These are phyloP conservation scores for Chrysomallon squamiferum DNA, from an alignment of 1,140 invertebrate genomes.

Conservation along the genomic window DNA sequence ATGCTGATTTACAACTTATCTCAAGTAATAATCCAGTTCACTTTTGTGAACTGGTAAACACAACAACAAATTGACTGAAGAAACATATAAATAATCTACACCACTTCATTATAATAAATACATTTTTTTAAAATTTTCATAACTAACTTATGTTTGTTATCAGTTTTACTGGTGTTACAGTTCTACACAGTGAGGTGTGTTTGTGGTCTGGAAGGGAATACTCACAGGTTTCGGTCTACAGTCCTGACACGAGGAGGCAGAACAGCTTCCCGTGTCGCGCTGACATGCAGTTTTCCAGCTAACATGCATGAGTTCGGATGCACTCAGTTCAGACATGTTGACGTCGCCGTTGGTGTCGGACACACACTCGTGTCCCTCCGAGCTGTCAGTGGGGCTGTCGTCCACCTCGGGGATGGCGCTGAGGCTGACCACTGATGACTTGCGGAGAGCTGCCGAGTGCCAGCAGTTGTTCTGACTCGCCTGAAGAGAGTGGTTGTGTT, in stretches of 20 bases:
- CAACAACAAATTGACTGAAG: no score
- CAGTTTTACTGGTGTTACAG: no score
- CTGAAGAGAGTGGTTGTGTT: neutral
- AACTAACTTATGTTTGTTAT: no score
- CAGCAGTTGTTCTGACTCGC: conserved; percentile 1
- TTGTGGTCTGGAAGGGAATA: conserved; percentile 29
- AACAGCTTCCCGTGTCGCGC: conserved; percentile 27
- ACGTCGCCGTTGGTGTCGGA: neutral
- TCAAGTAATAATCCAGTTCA: no score
- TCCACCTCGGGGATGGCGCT: conserved; percentile 24
- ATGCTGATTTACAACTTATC: no score
- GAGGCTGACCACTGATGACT: conserved; percentile 3
- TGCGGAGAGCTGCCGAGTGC: neutral
- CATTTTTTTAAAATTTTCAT: no score
- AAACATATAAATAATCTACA: no score
- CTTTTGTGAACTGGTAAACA: no score
- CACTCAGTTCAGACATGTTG: conserved; percentile 34
- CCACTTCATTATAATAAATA: no score
- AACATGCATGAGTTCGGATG: conserved; percentile 52
- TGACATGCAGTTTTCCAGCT: conserved; percentile 42
- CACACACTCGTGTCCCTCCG: neutral
- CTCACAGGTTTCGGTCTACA: conserved; percentile 46
- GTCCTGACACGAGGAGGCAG: conserved; percentile 34
- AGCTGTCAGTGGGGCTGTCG: conserved; percentile 8
- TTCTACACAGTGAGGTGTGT: no score